Evolutionary conservation across 2,888 invertebrate genomes (phyloP), one percentile per base, ranked within the genome.

Genomic region (Merodon equestris): DNA sequence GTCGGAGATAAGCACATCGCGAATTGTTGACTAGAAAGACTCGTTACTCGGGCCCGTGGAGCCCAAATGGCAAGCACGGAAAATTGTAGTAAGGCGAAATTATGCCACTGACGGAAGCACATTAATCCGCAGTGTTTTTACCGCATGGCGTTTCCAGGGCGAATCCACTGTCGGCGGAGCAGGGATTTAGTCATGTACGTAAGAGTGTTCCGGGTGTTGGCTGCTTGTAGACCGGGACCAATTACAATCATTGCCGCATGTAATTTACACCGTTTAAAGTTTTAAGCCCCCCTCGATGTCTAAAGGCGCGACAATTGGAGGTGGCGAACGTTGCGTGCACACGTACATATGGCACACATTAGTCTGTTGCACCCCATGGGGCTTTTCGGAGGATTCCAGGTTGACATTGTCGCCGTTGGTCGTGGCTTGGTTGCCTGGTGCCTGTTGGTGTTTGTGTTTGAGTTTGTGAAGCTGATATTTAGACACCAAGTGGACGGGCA

Each of bases 211-310:
- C 27, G 27, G 27, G 58, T 79, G 74, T 68, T 54, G 38, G 54
- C 48, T 19, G 61, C 67, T 44, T 34, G 74, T 27, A 27, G 27
- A 2, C 27, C 27, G 27, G 27, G 27, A 2, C 27, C 70, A 79
- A 79, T 79, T 74, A 79, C 79, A 79, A 64, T 79, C 74, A 70
- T 79, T 74, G 68, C 68, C 58, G 19, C 44, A 68, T 70, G 74
- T 79, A 74, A 79, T 58, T 79, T 70, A 79, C 79, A 79, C 79
- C 79, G 54, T 79, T 79, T 79, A 79, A 74, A 79, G 74, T 79
- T 79, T 79, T 79, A 79, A 79, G 79, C 79, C 64, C 27, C n/a
- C n/a, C n/a, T n/a, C n/a, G 40, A 40, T 45, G 79, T 79, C 63
- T 79, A 42, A n/a, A 38, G 73, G 57, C 48, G 66, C 75, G 47